Percentiles rank a stretch among this genome's conserved stretches.
phyloP scores from a whole-genome alignment of 2,797 vertebrate genomes.

The Callimico goeldii region DNA sequence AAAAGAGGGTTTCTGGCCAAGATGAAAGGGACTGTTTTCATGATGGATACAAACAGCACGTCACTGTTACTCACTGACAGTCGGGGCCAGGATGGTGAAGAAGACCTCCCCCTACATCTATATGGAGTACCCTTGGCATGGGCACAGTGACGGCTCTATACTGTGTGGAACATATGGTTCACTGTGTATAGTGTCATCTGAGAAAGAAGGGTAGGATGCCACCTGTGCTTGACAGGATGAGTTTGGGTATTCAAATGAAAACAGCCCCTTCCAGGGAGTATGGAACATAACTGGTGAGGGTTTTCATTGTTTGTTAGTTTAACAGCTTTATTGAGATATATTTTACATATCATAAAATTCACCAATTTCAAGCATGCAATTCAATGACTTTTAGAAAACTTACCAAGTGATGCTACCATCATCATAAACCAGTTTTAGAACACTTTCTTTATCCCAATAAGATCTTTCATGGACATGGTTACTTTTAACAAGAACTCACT shows the following conservation, averaged over 20 bases:
- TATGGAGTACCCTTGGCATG: neutral
- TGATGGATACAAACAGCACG: neutral
- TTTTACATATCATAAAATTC: neutral
- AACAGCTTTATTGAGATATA: neutral
- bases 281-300: neutral
- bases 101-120: neutral
- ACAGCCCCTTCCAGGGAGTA: neutral
- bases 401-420: neutral
- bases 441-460: neutral
- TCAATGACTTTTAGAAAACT: neutral
- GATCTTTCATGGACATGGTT: neutral
- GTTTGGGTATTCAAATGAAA: neutral
- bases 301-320: neutral
- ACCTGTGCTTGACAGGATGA: neutral
- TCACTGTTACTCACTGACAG: neutral
- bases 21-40: neutral
- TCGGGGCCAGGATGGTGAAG: neutral
- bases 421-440: neutral
- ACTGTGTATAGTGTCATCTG: neutral
- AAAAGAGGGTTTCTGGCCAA: neutral
- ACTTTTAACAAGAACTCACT: neutral
- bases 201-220: neutral
- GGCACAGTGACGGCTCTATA: neutral
- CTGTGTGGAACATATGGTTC: neutral
- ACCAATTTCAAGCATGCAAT: neutral